Evolutionary conservation across 2,888 invertebrate genomes (phyloP).

Genomic region (Pheosia tremula): DNA sequence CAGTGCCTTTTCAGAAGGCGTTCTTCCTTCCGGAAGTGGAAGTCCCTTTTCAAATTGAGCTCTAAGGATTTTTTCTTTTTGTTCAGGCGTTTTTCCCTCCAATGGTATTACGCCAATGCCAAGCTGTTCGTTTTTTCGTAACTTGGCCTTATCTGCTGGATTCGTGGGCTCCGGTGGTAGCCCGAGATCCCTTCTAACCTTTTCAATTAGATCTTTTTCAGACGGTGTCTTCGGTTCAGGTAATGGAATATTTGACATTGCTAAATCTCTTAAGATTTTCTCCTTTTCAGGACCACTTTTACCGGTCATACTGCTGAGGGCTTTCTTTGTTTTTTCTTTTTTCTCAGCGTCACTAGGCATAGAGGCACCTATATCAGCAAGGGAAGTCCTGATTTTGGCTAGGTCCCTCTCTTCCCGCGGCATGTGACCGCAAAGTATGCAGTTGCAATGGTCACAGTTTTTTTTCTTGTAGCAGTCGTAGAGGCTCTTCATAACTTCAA

Average conservation of each 20-base stretch:
- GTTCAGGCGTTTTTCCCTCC: slow-evolving; percentile 29
- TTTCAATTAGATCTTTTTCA: not conserved
- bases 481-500: slow-evolving; percentile 68
- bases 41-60: slow-evolving; percentile 3
- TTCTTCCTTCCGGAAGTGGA: slow-evolving; percentile 23
- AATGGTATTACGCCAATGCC: slow-evolving; percentile 23
- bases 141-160: not conserved
- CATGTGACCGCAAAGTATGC: slow-evolving; percentile 61
- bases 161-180: not conserved
- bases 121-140: not conserved
- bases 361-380: slow-evolving; percentile 8
- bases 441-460: slow-evolving; percentile 61
- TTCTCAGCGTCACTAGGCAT: slow-evolving; percentile 16
- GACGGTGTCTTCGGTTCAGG: slow-evolving; percentile 1
- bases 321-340: slow-evolving; percentile 15
- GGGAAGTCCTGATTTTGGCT: slow-evolving; percentile 30
- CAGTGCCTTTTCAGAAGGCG: slow-evolving; percentile 24
- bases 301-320: not conserved
- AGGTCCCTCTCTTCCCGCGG: slow-evolving; percentile 36
- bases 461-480: slow-evolving; percentile 68
- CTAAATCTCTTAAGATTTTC: slow-evolving; percentile 6
- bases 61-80: slow-evolving; percentile 37
- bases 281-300: slow-evolving; percentile 10
- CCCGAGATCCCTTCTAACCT: slow-evolving; percentile 2
- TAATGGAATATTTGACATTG: slow-evolving; percentile 9